phyloP scores from a whole-genome alignment of 2,888 invertebrate species.

The Malthinus seriepunctatus region DNA sequence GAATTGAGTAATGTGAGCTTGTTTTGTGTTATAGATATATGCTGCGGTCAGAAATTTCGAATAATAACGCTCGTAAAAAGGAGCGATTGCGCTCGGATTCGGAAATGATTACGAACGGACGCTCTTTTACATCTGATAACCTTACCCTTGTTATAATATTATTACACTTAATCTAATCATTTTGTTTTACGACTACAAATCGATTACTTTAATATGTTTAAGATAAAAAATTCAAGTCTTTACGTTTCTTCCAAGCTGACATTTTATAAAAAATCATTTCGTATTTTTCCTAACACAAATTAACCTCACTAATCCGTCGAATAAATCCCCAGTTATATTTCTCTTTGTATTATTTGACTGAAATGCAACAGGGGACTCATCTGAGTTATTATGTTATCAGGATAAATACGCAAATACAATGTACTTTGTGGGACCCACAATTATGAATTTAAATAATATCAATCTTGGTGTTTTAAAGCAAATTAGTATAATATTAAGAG shows the following conservation, averaged over 20 bases:
- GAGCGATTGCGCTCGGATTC: constrained; percentile 25
- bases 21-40: constrained; percentile 30
- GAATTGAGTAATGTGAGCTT: constrained; percentile 36
- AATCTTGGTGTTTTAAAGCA: neutral
- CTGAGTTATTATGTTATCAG: constrained; percentile 49
- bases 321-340: constrained; percentile 49
- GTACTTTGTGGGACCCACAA: neutral
- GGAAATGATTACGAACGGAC: constrained; percentile 20
- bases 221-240: neutral
- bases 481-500: no score
- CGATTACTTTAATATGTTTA: neutral
- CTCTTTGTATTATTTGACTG: constrained; percentile 49
- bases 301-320: constrained; percentile 48
- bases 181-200: neutral
- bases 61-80: constrained; percentile 29
- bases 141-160: constrained; percentile 15
- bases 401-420: constrained; percentile 42
- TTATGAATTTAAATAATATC: constrained; percentile 20
- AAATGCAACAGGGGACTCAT: constrained; percentile 49
- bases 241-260: neutral
- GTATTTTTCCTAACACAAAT: constrained; percentile 23
- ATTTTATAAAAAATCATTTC: no score
- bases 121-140: constrained; percentile 24
- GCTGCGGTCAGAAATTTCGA: constrained; percentile 28
- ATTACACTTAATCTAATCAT: constrained; percentile 9